Percentiles rank a stretch among this genome's conserved stretches.
Evolutionary conservation across 2,113 vertebrate species (phyloP).

Genomic region (Petrocephalus zakoni): DNA sequence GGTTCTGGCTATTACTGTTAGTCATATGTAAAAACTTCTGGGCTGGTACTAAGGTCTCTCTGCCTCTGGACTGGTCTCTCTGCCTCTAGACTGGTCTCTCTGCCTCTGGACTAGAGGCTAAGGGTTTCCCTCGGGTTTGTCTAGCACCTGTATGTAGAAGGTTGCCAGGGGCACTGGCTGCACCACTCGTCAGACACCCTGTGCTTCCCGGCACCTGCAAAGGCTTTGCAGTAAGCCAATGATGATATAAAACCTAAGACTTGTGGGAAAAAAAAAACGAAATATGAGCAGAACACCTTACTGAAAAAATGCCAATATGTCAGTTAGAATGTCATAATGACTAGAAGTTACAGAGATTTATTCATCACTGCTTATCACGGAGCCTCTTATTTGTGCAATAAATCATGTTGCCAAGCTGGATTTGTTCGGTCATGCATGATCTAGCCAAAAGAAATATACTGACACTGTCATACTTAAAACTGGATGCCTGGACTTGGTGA

Average conservation of each 20-base stretch:
- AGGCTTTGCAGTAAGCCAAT: background rate
- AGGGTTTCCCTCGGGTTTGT: too few species aligned
- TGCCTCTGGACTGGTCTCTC: too few species aligned
- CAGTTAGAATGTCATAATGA: background rate
- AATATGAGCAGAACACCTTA: background rate
- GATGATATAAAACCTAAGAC: background rate
- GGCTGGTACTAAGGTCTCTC: background rate
- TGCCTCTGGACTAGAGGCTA: too few species aligned
- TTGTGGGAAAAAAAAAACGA: background rate
- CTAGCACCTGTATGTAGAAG: background rate
- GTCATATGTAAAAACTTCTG: background rate
- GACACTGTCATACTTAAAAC: slow-evolving; percentile 43
- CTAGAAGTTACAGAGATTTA: background rate
- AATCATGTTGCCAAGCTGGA: slow-evolving; percentile 40
- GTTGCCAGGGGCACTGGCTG: background rate
- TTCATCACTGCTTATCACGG: background rate
- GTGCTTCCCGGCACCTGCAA: background rate
- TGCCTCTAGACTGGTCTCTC: too few species aligned
- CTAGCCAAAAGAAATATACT: slow-evolving; percentile 58
- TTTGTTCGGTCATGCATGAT: slow-evolving; percentile 84
- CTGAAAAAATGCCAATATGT: background rate
- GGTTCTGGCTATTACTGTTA: background rate
- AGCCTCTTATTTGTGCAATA: background rate
- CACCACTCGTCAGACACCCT: background rate
- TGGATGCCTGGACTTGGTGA: background rate